Conservation (phyloP, 2,888 invertebrate genomes). For the Gibbula magus region DNA sequence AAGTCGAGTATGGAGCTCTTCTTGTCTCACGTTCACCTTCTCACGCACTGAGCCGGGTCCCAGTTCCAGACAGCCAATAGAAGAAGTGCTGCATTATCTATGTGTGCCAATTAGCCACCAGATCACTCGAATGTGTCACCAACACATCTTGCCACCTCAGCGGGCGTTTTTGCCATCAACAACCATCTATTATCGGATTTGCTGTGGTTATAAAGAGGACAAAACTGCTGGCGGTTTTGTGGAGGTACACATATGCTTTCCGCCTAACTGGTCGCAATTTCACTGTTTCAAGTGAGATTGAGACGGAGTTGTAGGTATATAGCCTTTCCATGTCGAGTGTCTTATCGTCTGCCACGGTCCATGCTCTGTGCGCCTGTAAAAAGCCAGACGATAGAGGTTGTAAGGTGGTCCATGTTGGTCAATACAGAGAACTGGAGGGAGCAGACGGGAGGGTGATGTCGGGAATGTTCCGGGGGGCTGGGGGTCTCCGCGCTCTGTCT, state of each 20-base stretch:
- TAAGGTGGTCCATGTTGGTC: neutral
- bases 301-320: neutral
- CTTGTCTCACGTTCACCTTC: no score
- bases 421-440: neutral
- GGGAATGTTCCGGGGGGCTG: neutral
- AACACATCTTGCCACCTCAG: no score
- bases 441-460: neutral
- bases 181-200: no score
- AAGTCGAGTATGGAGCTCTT: no score
- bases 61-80: no score
- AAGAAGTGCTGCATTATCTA: no score
- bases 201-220: neutral
- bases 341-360: constrained; percentile 3
- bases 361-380: neutral
- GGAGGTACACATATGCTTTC: neutral
- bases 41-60: no score
- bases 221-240: neutral
- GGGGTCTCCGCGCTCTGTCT: neutral
- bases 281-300: neutral
- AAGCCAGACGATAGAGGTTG: neutral
- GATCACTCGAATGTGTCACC: no score
- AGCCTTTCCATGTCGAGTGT: neutral
- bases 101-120: no score
- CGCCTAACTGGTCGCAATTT: neutral
- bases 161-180: no score